phyloP scores from a whole-genome alignment of 1,140 invertebrate genomes.

The Asobara japonica region DNA sequence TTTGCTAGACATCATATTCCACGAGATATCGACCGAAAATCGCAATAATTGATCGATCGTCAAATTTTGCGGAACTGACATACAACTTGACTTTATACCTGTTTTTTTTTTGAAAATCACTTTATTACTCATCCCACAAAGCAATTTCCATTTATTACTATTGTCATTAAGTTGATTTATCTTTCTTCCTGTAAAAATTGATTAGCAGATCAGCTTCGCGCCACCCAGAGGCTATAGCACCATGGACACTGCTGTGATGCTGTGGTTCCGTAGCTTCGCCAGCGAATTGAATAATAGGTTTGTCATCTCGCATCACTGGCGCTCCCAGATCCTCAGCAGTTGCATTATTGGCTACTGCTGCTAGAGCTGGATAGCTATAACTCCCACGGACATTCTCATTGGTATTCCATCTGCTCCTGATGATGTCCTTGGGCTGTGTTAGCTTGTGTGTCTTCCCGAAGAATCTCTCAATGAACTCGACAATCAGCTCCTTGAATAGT shows the following conservation, averaged over 20 bases:
- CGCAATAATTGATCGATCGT: too few species aligned
- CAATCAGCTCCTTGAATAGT: constrained; percentile 62
- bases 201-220: constrained; percentile 78
- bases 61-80: too few species aligned
- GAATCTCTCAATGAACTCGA: constrained; percentile 66
- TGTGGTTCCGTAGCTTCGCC: constrained; percentile 76
- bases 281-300: constrained; percentile 72
- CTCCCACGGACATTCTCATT: constrained; percentile 76
- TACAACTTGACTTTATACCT: too few species aligned
- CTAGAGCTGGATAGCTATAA: constrained; percentile 75
- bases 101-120: too few species aligned
- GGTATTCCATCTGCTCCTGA: constrained; percentile 71
- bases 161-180: too few species aligned
- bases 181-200: constrained; percentile 46
- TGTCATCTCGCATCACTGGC: constrained; percentile 47
- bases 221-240: constrained; percentile 81
- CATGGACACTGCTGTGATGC: constrained; percentile 82
- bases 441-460: constrained; percentile 65
- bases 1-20: too few species aligned
- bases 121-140: too few species aligned
- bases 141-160: too few species aligned
- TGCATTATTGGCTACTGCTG: constrained; percentile 52
- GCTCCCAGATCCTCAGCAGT: constrained; percentile 44
- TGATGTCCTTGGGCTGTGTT: constrained; percentile 61
- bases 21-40: too few species aligned